phyloP scores from a whole-genome alignment of 2,113 vertebrate species.

The Urocitellus parryii region DNA sequence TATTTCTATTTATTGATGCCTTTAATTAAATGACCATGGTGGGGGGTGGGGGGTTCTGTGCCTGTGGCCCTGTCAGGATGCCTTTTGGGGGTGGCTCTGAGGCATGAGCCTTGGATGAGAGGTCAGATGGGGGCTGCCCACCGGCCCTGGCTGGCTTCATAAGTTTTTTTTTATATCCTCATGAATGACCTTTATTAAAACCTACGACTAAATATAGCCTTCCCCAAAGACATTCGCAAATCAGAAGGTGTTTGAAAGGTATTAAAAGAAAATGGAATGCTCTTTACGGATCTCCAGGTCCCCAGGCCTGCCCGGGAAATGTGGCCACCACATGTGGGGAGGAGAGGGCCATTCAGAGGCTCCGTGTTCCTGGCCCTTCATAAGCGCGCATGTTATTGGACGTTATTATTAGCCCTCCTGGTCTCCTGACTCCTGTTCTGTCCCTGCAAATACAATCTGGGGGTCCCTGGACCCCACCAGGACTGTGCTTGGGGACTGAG shows the following conservation, averaged over 20 bases:
- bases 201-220: slow-evolving; percentile 6
- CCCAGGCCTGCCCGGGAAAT: not conserved
- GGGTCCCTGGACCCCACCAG: not conserved
- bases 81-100: not conserved
- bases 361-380: rapidly evolving
- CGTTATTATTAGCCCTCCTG: not conserved
- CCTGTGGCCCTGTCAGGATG: not conserved
- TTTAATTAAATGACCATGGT: not conserved
- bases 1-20: not conserved
- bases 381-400: not conserved
- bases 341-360: not conserved
- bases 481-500: not conserved
- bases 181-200: slow-evolving; percentile 74
- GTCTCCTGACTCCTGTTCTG: not conserved
- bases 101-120: slow-evolving; percentile 18
- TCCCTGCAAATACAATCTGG: not conserved
- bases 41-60: not conserved
- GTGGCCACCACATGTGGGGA: slow-evolving; percentile 70
- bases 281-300: not conserved
- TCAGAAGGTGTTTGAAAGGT: slow-evolving; percentile 72
- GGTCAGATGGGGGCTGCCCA: not conserved
- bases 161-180: slow-evolving; percentile 63
- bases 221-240: slow-evolving; percentile 54
- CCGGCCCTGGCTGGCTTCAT: not conserved
- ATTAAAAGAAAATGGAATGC: slow-evolving; percentile 65